Evolutionary conservation across 2,797 vertebrate species (phyloP), one percentile per base, ranked within the genome.

Genomic region (Botia almorhae): DNA sequence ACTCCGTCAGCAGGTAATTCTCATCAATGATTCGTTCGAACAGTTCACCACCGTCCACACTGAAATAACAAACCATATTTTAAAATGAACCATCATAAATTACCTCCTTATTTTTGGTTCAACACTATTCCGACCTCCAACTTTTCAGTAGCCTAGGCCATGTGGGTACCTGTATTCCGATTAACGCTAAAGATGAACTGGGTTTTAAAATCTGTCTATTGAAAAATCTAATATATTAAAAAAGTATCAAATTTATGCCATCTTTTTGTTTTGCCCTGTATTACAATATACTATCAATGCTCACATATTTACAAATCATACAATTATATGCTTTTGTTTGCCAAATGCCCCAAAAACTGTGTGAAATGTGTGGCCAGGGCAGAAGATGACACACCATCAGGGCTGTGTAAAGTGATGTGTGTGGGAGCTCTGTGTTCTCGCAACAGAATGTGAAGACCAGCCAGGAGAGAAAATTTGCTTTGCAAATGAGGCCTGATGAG

Each of bases 11-110:
- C 33, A 87, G 91, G 88, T 93, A 95, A 82, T 90, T 94, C 74
- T 96, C 96, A 68, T 96, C 94, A 1, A 94, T 94, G 84, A 97
- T 97, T 80, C 95, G 92, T 85, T 97, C 95, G 73, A 97, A 97
- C 76, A 97, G 89, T 60, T 97, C 96, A 0, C 96, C 96, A 0
- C 96, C 96, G 58, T 95, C 95, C 78, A 97, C 94, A 21, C 96
- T 97, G 87, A 64, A 85, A 85, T 74, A 64, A 53, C 56, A 71
- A 71, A 79, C 10, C 61, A 67, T 53, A 10, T 61, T 74, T 65
- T 21, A 14, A 53, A 75, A 51, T 51, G 0, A 65, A 51, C 17
- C 43, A 26, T 78, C n/a, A 61, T 43, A 63, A 17, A 69, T 63
- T 0, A 23, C 19, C 53, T 78, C 53, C 53, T 78, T 39, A 60